phyloP scores from a whole-genome alignment of 35 echinoderm and acorn worm species.

The Strongylocentrotus purpuratus region DNA sequence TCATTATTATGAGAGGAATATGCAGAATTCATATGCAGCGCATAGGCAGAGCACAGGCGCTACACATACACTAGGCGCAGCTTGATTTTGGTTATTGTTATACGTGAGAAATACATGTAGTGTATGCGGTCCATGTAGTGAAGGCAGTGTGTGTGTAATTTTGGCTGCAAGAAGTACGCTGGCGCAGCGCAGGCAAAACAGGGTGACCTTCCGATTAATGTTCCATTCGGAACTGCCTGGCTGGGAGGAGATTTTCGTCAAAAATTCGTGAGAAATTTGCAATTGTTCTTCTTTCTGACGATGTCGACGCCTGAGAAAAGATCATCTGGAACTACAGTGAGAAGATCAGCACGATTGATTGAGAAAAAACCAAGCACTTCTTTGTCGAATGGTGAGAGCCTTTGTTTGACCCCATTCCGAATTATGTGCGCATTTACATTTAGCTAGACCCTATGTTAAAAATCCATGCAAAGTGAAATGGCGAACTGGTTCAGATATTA shows the following conservation, averaged over 20 bases:
- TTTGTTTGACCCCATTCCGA: conserved; percentile 29
- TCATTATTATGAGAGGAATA: neutral
- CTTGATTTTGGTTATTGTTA: neutral
- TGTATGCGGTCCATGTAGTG: neutral
- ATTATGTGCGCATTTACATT: neutral
- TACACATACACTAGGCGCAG: neutral
- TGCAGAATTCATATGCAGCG: neutral
- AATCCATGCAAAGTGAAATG: neutral
- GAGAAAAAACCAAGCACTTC: conserved; percentile 53
- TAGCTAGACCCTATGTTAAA: neutral
- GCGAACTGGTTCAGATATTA: neutral
- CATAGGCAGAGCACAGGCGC: neutral
- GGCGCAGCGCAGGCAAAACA: conserved; percentile 10
- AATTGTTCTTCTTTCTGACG: conserved; percentile 44
- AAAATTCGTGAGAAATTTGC: conserved; percentile 8
- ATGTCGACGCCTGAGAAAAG: conserved; percentile 54
- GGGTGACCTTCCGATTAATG: conserved; percentile 47
- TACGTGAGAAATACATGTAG: neutral
- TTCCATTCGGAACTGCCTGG: conserved; percentile 32
- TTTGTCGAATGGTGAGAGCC: conserved; percentile 50
- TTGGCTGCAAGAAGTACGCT: neutral
- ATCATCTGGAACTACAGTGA: conserved; percentile 40
- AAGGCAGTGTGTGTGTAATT: neutral
- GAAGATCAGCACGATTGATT: conserved; percentile 53
- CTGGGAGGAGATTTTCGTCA: conserved; percentile 21